Conservation (phyloP, 23 tunicate genomes). For the Styela clava region DNA sequence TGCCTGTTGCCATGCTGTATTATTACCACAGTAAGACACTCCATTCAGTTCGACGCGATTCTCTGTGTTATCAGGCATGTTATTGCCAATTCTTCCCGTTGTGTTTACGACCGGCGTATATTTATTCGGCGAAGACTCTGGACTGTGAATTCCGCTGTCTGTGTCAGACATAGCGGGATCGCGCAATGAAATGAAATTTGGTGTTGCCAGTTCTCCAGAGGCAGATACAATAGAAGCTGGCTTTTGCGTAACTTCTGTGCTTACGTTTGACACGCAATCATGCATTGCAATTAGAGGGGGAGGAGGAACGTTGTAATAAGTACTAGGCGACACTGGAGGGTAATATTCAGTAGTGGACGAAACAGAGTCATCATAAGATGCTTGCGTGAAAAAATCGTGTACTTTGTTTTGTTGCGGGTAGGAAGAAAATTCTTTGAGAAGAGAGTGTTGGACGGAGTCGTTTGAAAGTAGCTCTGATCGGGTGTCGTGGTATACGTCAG, state of each 20-base stretch:
- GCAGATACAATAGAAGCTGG: background rate
- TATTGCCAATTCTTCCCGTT: too few species aligned
- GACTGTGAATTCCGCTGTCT: slow-evolving; percentile 33
- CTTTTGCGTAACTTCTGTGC: background rate
- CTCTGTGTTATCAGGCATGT: too few species aligned
- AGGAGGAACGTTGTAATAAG: slow-evolving; percentile 21
- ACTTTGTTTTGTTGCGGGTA: background rate
- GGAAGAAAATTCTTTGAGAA: background rate
- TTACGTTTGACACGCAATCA: background rate
- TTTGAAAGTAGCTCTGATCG: background rate
- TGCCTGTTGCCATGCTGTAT: too few species aligned
- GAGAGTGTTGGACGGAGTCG: background rate
- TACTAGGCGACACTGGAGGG: slow-evolving; percentile 18
- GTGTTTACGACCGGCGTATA: background rate
- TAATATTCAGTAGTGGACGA: background rate
- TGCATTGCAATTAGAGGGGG: background rate
- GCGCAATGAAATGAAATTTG: background rate
- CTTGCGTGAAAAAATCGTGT: background rate
- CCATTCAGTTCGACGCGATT: too few species aligned
- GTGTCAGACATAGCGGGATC: slow-evolving; percentile 9
- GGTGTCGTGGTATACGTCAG: background rate
- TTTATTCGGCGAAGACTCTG: background rate
- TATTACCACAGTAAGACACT: too few species aligned
- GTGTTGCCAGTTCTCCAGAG: background rate
- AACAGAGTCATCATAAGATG: background rate